Percentiles rank a stretch among this genome's conserved stretches.
phyloP scores from a whole-genome alignment of 2,113 vertebrate genomes.

The Nothocercus julius region DNA sequence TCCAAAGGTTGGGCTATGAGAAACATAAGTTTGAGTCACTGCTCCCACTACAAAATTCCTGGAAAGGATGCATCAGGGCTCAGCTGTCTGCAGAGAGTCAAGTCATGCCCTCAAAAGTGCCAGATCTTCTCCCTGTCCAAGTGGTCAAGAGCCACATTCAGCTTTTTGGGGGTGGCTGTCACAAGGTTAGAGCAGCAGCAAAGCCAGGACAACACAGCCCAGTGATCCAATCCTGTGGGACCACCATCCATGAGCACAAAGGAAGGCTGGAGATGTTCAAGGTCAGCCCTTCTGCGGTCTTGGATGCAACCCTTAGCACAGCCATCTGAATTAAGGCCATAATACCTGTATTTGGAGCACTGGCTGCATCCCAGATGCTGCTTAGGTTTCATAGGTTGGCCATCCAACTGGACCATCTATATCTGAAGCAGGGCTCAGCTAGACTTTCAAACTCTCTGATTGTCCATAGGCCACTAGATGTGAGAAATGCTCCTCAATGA shows the following conservation, averaged over 20 bases:
- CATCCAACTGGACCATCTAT: neutral
- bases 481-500: fast-evolving
- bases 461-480: neutral
- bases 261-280: neutral
- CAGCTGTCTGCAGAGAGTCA: neutral
- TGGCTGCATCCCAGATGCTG: fast-evolving
- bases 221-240: too few relatives aligned
- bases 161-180: neutral
- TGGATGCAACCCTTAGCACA: neutral
- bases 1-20: neutral
- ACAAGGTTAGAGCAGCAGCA: neutral
- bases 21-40: neutral
- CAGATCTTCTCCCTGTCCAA: fast-evolving
- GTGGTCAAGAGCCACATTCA: neutral
- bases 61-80: neutral
- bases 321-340: fast-evolving
- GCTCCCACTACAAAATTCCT: neutral
- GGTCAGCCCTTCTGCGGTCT: fast-evolving
- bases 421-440: neutral
- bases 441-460: neutral
- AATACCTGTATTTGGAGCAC: neutral
- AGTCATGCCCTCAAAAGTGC: fast-evolving
- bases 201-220: neutral
- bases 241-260: neutral
- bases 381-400: neutral